Percentiles rank a stretch among this genome's conserved stretches.
phyloP scores from a whole-genome alignment of 1,140 invertebrate species.

The Olivierus martensii region DNA sequence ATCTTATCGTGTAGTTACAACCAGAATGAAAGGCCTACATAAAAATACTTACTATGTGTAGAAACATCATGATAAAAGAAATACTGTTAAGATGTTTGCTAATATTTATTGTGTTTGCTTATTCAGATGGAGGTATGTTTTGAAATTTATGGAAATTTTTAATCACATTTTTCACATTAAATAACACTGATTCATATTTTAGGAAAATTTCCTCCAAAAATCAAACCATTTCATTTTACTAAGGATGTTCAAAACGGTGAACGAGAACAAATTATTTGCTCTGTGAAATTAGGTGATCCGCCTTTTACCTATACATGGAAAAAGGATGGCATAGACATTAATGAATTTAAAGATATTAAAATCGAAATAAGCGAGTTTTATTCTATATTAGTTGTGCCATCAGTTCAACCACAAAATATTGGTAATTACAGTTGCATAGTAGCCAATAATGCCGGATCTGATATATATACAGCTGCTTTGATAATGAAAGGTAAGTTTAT shows the following conservation, averaged over 20 bases:
- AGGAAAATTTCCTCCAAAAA: background rate
- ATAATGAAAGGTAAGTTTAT: background rate
- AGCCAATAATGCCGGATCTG: background rate
- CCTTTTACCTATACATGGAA: constrained; percentile 10
- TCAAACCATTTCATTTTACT: background rate
- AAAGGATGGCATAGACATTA: constrained; percentile 1
- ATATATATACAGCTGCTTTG: background rate
- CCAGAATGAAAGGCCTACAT: too few species aligned
- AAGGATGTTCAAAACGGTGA: background rate
- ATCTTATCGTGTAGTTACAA: too few species aligned
- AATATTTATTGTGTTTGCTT: too few species aligned
- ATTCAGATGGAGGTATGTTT: too few species aligned
- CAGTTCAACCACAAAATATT: background rate
- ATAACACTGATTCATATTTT: too few species aligned
- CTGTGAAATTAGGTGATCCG: constrained; percentile 2
- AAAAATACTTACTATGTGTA: too few species aligned
- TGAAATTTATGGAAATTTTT: too few species aligned
- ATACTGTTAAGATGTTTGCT: too few species aligned
- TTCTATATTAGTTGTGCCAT: background rate
- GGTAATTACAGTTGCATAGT: constrained; percentile 10
- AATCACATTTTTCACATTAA: too few species aligned
- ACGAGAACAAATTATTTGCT: background rate
- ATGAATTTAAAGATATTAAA: background rate
- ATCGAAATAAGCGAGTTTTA: constrained; percentile 1
- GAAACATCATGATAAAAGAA: too few species aligned